These are phyloP conservation scores for Nannobrachium achirus DNA, from an alignment of 2,113 vertebrate genomes.

Conservation along the genomic window DNA sequence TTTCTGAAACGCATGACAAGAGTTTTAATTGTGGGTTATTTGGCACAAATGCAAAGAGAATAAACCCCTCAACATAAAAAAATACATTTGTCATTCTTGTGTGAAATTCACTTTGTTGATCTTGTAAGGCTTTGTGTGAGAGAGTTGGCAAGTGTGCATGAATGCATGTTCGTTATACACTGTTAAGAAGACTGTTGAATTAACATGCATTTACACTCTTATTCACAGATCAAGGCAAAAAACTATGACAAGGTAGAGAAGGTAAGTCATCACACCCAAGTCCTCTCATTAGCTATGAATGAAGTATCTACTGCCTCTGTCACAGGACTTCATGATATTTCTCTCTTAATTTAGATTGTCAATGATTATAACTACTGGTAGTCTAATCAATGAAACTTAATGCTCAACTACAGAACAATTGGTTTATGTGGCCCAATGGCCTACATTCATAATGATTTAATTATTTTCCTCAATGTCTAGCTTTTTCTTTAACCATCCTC, in stretches of 20 bases:
- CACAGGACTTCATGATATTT: too few relatives aligned
- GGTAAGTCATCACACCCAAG: slow-evolving; percentile 82
- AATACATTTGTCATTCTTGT: slow-evolving; percentile 71
- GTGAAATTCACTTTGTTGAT: slow-evolving; percentile 85
- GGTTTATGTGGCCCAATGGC: too few relatives aligned
- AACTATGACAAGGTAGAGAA: slow-evolving; percentile 99
- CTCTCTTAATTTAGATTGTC: too few relatives aligned
- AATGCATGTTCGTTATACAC: slow-evolving; percentile 51
- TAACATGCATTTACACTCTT: slow-evolving; percentile 83
- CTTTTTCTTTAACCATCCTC: too few relatives aligned
- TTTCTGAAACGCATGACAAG: not conserved
- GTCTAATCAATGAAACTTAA: too few relatives aligned
- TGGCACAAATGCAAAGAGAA: slow-evolving; percentile 42
- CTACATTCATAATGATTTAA: too few relatives aligned
- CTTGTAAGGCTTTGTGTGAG: slow-evolving; percentile 24
- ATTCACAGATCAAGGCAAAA: slow-evolving; percentile 99
- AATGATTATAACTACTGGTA: too few relatives aligned
- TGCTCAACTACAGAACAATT: too few relatives aligned
- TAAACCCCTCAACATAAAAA: slow-evolving; percentile 58
- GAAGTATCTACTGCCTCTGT: too few relatives aligned
- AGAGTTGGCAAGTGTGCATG: slow-evolving; percentile 53
- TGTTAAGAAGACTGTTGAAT: slow-evolving; percentile 35
- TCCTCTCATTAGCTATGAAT: not conserved
- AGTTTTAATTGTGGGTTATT: slow-evolving; percentile 26
- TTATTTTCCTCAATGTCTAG: too few relatives aligned